These are phyloP conservation scores for Thereva nobilitata DNA, from an alignment of 2,888 invertebrate genomes.

Conservation along the genomic window DNA sequence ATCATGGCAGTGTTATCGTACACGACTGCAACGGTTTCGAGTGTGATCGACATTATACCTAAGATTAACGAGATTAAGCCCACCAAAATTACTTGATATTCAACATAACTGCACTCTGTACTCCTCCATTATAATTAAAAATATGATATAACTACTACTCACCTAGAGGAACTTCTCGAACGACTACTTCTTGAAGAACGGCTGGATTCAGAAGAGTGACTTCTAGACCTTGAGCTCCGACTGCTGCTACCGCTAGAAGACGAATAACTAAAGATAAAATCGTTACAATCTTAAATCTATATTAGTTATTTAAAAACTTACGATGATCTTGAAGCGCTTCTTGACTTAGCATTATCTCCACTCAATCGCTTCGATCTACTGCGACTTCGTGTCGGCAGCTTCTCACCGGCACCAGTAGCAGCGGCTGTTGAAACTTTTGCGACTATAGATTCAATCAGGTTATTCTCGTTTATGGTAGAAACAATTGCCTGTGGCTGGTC, in stretches of 20 bases:
- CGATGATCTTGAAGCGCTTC: conserved; percentile 61
- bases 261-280: conserved; percentile 45
- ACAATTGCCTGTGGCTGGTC: conserved; percentile 56
- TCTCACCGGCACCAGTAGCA: conserved; percentile 48
- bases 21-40: too few relatives aligned
- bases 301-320: conserved; percentile 38
- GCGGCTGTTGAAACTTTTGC: conserved; percentile 54
- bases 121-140: not conserved
- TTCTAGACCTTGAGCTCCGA: conserved; percentile 54
- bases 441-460: conserved; percentile 55
- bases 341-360: conserved; percentile 43
- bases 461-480: conserved; percentile 54
- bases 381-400: conserved; percentile 50
- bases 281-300: conserved; percentile 1
- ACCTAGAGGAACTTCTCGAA: conserved; percentile 54
- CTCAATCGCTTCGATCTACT: conserved; percentile 48
- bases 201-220: conserved; percentile 54
- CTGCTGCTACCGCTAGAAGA: conserved; percentile 54
- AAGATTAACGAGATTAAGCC: too few relatives aligned
- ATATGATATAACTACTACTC: conserved; percentile 21
- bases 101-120: too few relatives aligned
- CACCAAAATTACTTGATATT: too few relatives aligned
- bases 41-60: too few relatives aligned
- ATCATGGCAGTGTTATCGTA: too few relatives aligned
- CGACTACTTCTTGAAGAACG: conserved; percentile 53